A percentile compares a stretch with the other conserved stretches of the same genome.
phyloP scores from a whole-genome alignment of 2,113 vertebrate species.

The Crotalus viridis region DNA sequence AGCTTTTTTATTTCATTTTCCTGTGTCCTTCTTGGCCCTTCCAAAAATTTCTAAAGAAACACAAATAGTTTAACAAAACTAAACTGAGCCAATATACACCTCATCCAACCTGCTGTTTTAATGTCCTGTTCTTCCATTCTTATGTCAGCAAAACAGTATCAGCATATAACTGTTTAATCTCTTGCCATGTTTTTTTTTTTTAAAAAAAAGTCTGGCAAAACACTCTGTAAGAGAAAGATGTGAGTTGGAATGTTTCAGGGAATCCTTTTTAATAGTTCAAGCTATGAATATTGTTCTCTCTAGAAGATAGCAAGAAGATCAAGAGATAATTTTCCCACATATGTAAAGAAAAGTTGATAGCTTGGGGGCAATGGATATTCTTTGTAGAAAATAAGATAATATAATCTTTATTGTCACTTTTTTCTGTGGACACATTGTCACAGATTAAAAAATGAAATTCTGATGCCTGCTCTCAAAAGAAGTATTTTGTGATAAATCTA shows the following conservation, averaged over 20 bases:
- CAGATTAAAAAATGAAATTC: background rate
- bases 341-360: background rate
- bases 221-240: background rate
- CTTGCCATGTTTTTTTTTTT: background rate
- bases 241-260: background rate
- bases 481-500: background rate
- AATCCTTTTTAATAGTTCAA: background rate
- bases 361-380: background rate
- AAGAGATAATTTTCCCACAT: background rate
- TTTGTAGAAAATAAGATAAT: background rate
- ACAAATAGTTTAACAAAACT: background rate
- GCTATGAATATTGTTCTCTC: background rate
- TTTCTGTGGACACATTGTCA: background rate
- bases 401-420: no score
- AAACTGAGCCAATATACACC: background rate
- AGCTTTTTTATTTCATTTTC: background rate
- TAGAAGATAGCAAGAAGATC: background rate
- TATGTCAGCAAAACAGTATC: background rate
- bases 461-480: background rate
- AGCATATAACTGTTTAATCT: background rate
- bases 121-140: background rate
- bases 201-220: background rate
- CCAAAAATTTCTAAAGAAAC: background rate
- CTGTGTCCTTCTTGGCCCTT: background rate
- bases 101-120: background rate